These are phyloP conservation scores for Atopsyche davidsoni DNA, from an alignment of 1,140 invertebrate species.

Conservation along the genomic window DNA sequence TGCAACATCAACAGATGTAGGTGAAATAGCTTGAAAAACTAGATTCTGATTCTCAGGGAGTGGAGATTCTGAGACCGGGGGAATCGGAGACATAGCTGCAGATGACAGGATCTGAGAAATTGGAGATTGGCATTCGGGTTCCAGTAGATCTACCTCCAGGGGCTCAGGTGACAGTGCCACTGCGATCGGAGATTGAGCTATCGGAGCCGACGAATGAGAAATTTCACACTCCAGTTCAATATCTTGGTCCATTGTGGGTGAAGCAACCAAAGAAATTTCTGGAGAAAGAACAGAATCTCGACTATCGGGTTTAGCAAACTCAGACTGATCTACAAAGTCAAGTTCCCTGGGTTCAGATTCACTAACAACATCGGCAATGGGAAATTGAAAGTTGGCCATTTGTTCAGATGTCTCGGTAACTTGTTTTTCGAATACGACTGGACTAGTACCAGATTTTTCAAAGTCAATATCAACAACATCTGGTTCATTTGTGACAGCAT, in stretches of 20 bases:
- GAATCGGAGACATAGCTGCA: no score
- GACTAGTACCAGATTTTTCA: conserved; percentile 12
- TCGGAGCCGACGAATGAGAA: conserved; percentile 7
- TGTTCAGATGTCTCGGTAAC: conserved; percentile 2
- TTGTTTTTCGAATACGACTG: conserved; percentile 12
- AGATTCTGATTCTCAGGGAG: no score
- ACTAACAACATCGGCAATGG: conserved; percentile 18
- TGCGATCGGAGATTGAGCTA: conserved; percentile 5
- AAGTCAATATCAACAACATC: conserved; percentile 15
- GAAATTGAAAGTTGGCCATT: conserved; percentile 12
- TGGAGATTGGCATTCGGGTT: no score
- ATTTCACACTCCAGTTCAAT: conserved; percentile 13
- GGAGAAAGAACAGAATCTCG: conserved; percentile 11
- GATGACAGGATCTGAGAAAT: no score
- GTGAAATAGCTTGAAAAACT: no score
- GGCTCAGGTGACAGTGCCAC: conserved; percentile 4
- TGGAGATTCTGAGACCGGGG: no score
- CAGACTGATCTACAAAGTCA: conserved; percentile 6
- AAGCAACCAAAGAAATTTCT: conserved; percentile 11
- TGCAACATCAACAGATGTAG: no score
- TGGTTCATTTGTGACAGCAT: conserved; percentile 22
- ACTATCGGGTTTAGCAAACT: conserved; percentile 4
- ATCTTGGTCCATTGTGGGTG: conserved; percentile 15
- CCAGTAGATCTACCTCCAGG: no score
- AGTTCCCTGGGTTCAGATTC: conserved; percentile 23